Conservation (phyloP, 1,140 invertebrate genomes). For the Wiebesia pumilae region DNA sequence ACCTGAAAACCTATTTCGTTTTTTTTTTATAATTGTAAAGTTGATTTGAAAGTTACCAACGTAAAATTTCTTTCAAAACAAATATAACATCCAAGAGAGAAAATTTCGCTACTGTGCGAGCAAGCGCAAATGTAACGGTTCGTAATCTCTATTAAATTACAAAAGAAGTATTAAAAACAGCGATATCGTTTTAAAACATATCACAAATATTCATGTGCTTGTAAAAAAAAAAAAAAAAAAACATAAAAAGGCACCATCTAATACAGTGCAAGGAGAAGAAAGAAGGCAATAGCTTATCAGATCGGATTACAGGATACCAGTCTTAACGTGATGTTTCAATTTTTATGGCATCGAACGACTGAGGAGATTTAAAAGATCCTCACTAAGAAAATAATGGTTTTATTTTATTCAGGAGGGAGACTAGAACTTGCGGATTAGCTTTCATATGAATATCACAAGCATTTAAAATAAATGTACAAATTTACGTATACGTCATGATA, state of each 20-base stretch:
- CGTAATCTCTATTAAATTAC: neutral
- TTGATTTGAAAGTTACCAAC: neutral
- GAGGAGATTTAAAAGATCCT: neutral
- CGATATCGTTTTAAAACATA: neutral
- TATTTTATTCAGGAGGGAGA: neutral
- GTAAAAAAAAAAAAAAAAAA: neutral
- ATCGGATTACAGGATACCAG: constrained; percentile 26
- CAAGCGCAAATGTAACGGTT: neutral
- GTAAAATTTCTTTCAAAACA: neutral
- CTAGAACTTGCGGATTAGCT: constrained; percentile 7
- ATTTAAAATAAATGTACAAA: neutral
- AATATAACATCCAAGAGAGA: neutral
- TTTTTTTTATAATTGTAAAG: neutral
- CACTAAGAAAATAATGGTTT: neutral
- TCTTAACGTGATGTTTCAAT: constrained; percentile 34
- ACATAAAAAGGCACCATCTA: neutral
- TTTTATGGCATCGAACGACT: neutral
- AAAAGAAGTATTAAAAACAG: neutral
- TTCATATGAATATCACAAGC: neutral
- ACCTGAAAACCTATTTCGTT: neutral
- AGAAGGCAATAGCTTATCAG: constrained; percentile 2
- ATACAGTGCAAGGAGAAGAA: neutral
- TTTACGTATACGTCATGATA: neutral
- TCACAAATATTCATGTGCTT: neutral
- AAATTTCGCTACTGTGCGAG: neutral